These are phyloP conservation scores for Drosophila diplacantha DNA, from an alignment of 2,888 invertebrate genomes.

Conservation along the genomic window DNA sequence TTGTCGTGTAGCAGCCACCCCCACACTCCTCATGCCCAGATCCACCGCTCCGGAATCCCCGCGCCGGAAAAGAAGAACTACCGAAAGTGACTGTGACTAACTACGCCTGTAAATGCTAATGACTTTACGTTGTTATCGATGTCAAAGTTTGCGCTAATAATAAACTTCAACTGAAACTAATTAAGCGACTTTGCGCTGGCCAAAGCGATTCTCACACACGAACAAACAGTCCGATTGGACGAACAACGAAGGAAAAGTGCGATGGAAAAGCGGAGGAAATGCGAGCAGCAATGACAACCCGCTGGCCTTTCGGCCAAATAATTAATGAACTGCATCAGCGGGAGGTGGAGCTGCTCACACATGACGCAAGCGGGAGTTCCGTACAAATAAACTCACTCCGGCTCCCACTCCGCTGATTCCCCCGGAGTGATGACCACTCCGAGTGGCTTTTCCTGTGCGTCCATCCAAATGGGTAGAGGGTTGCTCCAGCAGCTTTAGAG, in stretches of 20 bases:
- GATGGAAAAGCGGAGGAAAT: constrained; percentile 14
- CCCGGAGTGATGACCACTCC: constrained; percentile 50
- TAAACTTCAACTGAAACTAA: constrained; percentile 65
- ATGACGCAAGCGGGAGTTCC: constrained; percentile 57
- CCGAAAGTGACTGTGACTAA: constrained; percentile 32
- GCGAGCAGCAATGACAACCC: constrained; percentile 34
- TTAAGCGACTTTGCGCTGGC: constrained; percentile 61
- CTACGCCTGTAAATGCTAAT: constrained; percentile 56
- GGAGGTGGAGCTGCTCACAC: constrained; percentile 43
- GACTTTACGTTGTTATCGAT: constrained; percentile 71
- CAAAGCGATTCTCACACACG: constrained; percentile 40
- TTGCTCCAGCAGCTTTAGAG: constrained; percentile 37
- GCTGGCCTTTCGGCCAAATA: constrained; percentile 52
- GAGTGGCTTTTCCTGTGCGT: constrained; percentile 31
- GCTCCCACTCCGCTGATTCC: constrained; percentile 26
- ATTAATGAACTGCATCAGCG: constrained; percentile 67
- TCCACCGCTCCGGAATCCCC: not conserved
- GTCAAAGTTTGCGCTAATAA: constrained; percentile 67
- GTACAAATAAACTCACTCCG: constrained; percentile 28
- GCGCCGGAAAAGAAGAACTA: constrained; percentile 4
- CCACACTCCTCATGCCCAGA: constrained; percentile 1
- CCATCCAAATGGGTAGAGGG: constrained; percentile 46
- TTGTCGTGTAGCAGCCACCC: constrained; percentile 54
- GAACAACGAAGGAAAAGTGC: constrained; percentile 3
- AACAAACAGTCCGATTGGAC: not conserved